Conservation (phyloP, 2,888 invertebrate species). For the Hypomecis atomaria region DNA sequence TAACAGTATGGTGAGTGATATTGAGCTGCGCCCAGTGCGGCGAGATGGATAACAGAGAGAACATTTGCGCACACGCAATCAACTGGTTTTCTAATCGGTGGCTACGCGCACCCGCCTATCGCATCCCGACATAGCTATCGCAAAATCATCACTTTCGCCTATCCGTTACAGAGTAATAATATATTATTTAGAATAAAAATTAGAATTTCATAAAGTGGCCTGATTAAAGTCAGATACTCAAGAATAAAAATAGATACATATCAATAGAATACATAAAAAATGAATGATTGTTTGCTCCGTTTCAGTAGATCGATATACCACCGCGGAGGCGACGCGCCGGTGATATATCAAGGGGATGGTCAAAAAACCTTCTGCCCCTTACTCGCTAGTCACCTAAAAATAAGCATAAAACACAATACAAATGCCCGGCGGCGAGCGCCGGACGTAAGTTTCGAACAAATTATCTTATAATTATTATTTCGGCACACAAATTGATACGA, state of each 20-base stretch:
- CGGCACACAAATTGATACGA: constrained; percentile 50
- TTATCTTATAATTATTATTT: constrained; percentile 67
- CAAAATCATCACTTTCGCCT: constrained; percentile 3
- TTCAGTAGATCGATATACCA: constrained; percentile 78
- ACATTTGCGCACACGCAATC: not conserved
- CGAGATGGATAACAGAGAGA: not conserved
- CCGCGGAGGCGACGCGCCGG: constrained; percentile 65
- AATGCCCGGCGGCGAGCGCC: constrained; percentile 66
- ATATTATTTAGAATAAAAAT: not conserved
- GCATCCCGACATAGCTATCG: constrained; percentile 28
- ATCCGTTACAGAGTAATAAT: not conserved
- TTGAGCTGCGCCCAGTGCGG: no score
- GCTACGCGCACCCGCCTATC: constrained; percentile 2
- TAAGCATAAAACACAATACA: constrained; percentile 79
- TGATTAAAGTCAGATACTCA: not conserved
- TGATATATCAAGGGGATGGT: constrained; percentile 84
- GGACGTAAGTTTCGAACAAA: constrained; percentile 78
- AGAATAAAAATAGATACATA: constrained; percentile 47
- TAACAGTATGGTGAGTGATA: no score
- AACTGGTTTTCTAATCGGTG: not conserved
- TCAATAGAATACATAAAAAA: constrained; percentile 44
- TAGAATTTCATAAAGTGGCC: not conserved
- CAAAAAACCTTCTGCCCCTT: constrained; percentile 87
- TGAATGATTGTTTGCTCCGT: constrained; percentile 78
- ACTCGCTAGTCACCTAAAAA: constrained; percentile 81